phyloP scores from a whole-genome alignment of 2,797 vertebrate species.

The Chelon labrosus region DNA sequence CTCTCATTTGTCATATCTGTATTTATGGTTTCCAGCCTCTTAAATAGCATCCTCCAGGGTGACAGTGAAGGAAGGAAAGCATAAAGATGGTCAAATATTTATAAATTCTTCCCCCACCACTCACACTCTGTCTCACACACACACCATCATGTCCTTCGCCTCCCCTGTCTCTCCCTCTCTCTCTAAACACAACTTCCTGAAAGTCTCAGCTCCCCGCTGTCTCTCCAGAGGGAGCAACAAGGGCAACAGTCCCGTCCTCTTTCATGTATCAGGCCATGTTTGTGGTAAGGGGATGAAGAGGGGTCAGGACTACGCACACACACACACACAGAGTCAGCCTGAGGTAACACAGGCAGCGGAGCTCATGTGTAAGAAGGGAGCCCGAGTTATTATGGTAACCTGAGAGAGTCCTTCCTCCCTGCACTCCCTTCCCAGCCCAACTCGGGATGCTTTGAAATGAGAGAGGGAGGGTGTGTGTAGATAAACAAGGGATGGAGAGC shows the following conservation, averaged over 20 bases:
- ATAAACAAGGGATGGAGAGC: slow-evolving; percentile 75
- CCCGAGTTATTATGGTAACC: slow-evolving; percentile 77
- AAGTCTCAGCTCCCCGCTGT: slow-evolving; percentile 32
- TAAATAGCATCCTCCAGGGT: background rate
- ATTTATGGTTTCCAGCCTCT: slow-evolving; percentile 15
- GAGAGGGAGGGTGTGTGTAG: slow-evolving; percentile 66
- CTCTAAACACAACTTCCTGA: slow-evolving; percentile 69
- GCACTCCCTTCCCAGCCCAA: slow-evolving; percentile 51
- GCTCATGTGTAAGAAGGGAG: slow-evolving; percentile 49
- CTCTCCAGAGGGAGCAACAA: slow-evolving; percentile 62
- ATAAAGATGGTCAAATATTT: slow-evolving; percentile 37
- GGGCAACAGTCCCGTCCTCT: slow-evolving; percentile 53
- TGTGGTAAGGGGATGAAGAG: slow-evolving; percentile 30
- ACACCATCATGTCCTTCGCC: background rate
- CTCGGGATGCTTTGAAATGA: slow-evolving; percentile 78
- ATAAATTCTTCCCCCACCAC: slow-evolving; percentile 9
- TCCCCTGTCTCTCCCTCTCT: slow-evolving; percentile 27
- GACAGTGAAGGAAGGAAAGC: slow-evolving; percentile 30
- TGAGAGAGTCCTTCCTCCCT: slow-evolving; percentile 65
- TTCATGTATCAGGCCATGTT: slow-evolving; percentile 61
- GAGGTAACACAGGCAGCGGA: slow-evolving; percentile 54
- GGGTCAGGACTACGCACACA: slow-evolving; percentile 22
- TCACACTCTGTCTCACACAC: background rate
- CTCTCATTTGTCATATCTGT: slow-evolving; percentile 7
- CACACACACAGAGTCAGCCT: slow-evolving; percentile 35